Conservation (phyloP, 30 jellyfish, hydroid and myxozoan species). For the Euphysa ruthae region DNA sequence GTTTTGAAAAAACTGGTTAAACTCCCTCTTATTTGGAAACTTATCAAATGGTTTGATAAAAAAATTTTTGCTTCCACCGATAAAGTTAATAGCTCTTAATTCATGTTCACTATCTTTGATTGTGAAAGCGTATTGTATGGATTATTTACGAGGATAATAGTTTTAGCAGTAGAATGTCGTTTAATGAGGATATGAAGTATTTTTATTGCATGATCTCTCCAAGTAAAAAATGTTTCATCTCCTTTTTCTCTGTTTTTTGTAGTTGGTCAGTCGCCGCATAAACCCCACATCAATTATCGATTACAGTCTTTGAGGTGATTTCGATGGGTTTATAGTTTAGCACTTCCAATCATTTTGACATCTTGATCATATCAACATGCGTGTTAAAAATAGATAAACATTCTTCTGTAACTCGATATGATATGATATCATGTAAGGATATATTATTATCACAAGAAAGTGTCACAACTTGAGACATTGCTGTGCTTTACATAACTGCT, state of each 20-base stretch:
- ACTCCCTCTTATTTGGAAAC: too few relatives aligned
- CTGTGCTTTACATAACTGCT: too few relatives aligned
- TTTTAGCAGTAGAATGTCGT: conserved; percentile 22
- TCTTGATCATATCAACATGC: conserved; percentile 29
- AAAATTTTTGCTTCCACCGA: conserved; percentile 35
- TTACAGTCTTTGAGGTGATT: too few relatives aligned
- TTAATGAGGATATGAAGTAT: conserved; percentile 1
- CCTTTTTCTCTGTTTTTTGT: conserved; percentile 19
- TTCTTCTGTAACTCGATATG: too few relatives aligned
- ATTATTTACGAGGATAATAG: conserved; percentile 40
- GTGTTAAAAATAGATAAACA: too few relatives aligned
- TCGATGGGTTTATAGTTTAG: conserved; percentile 24
- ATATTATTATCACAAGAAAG: too few relatives aligned
- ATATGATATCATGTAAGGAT: too few relatives aligned
- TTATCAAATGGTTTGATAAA: conserved; percentile 7
- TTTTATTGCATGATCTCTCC: conserved; percentile 29
- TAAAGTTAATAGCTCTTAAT: too few relatives aligned
- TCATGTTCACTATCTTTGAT: too few relatives aligned
- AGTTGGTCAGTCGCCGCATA: conserved; percentile 2
- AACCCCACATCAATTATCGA: conserved; percentile 24
- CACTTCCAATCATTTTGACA: conserved; percentile 29
- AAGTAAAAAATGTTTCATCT: conserved; percentile 5
- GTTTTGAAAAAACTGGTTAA: too few relatives aligned
- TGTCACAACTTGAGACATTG: too few relatives aligned
- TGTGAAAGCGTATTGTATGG: conserved; percentile 24